A percentile compares a stretch with the other conserved stretches of the same genome.
Evolutionary conservation across 2,113 vertebrate species (phyloP).

Genomic region (Petrocephalus zakoni): DNA sequence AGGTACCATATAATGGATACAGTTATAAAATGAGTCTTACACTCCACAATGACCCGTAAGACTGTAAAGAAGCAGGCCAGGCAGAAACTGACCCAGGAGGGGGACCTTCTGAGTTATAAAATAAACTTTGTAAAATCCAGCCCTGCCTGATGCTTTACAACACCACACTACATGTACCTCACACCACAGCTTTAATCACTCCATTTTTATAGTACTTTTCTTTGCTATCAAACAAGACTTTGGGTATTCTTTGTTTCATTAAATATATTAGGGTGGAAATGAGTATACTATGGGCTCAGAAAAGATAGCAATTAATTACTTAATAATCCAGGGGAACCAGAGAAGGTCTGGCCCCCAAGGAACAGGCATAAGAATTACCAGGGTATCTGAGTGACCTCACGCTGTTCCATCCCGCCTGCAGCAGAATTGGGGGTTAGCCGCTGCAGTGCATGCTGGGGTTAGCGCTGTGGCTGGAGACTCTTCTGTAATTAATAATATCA

Average conservation of each 20-base stretch:
- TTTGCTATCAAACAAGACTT: not conserved
- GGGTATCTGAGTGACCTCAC: not conserved
- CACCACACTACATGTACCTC: not conserved
- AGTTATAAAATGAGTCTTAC: not conserved
- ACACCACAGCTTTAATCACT: not conserved
- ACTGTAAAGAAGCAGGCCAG: not conserved
- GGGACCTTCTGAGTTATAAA: not conserved
- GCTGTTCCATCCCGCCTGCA: not conserved
- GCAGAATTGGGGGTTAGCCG: not conserved
- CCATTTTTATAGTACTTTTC: not conserved
- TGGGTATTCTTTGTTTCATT: not conserved
- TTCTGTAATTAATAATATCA: conserved; percentile 1
- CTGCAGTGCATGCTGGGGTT: not conserved
- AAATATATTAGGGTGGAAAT: not conserved
- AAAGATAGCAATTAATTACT: not conserved
- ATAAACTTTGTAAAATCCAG: not conserved
- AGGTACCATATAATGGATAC: not conserved
- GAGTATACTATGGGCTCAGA: not conserved
- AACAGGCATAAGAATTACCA: not conserved
- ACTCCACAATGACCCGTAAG: not conserved
- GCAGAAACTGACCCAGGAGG: not conserved
- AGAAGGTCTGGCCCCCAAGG: not conserved
- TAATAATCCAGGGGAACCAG: not conserved
- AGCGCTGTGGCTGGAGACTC: not conserved
- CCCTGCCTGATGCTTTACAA: not conserved